These are phyloP conservation scores for Urocolius indicus DNA, from an alignment of 2,113 vertebrate genomes.

Conservation along the genomic window DNA sequence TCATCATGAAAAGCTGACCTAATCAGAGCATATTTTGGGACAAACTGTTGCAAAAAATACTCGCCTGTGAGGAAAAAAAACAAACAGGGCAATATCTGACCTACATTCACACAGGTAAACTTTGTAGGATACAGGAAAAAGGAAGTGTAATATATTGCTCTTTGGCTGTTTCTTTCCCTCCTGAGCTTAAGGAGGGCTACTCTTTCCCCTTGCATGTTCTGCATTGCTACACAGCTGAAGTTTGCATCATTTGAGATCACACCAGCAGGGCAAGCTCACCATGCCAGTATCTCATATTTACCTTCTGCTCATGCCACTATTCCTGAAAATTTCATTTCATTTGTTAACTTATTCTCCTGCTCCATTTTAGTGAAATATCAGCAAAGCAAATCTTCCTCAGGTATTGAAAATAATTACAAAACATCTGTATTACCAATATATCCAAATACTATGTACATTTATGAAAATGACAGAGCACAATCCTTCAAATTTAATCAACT, in stretches of 20 bases:
- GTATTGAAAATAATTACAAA: not conserved
- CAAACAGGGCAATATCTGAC: not conserved
- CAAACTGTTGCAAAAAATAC: not conserved
- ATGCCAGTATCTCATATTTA: not conserved
- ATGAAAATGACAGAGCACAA: not conserved
- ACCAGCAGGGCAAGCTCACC: not conserved
- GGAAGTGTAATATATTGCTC: not conserved
- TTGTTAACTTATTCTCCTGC: not conserved
- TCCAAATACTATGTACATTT: not conserved
- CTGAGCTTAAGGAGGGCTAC: not conserved
- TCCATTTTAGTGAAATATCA: not conserved
- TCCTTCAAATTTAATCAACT: not conserved
- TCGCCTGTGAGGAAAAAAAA: not conserved
- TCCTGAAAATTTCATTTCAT: not conserved
- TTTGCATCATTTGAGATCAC: not conserved
- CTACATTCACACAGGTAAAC: not conserved
- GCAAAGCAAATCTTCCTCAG: not conserved
- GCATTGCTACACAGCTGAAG: rapidly evolving
- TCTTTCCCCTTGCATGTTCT: not conserved
- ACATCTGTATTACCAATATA: not conserved
- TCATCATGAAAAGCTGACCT: not conserved
- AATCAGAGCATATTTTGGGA: not conserved
- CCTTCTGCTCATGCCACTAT: not conserved
- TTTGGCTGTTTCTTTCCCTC: not conserved
- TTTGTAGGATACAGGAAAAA: not conserved